Base-by-base conservation (phyloP, 35 echinoderm and acorn worm genomes). In the Antedon bifida region DNA sequence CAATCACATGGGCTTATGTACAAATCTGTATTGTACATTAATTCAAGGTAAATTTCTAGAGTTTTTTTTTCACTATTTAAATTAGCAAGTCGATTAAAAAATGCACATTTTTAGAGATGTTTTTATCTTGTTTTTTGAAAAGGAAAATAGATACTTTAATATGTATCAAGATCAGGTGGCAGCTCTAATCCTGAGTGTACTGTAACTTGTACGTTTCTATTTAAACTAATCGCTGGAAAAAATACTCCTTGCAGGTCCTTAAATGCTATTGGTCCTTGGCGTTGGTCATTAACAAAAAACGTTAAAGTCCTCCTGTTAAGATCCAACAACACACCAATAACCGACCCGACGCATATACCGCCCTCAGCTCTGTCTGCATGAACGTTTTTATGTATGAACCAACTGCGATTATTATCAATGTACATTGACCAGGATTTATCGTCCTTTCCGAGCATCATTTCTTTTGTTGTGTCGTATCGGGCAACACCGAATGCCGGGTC, bases 361-460 rank as follows among this genome's bases (percentile, higher is more conserved):
- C 95, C 95, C 75, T 99, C 95, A 38, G 88, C 90, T 30, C 95
- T 42, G 77, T 99, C 95, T 5, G 91, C 46, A 75, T 99, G 95
- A 9, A 88, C 95, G 30, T 99, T 99, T 74, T 92, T 90, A 83
- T 99, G 95, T 56, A 99, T 89, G 51, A 97, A 99, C 95, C 95
- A 99, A 79, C 95, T 99, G 8, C 95, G 90, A 82, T 92, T 92
- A 56, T 88, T 99, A 75, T 99, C 95, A 46, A 99, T 92, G 83
- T 99, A 99, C 90, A 99, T 99, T 19, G 95, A 99, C 95, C 95
- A 99, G 4, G 95, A 92, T 78, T 99, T 99, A 34, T 99, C 95
- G 75, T 99, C 95, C 75, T 99, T 99, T 0, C 95, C 95, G 0
- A 99, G 82, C 95, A 99, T 99, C 42, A 51, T 74, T 83, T 99